Conservation (phyloP, 2,113 vertebrate species). For the Cnemophilus loriae region DNA sequence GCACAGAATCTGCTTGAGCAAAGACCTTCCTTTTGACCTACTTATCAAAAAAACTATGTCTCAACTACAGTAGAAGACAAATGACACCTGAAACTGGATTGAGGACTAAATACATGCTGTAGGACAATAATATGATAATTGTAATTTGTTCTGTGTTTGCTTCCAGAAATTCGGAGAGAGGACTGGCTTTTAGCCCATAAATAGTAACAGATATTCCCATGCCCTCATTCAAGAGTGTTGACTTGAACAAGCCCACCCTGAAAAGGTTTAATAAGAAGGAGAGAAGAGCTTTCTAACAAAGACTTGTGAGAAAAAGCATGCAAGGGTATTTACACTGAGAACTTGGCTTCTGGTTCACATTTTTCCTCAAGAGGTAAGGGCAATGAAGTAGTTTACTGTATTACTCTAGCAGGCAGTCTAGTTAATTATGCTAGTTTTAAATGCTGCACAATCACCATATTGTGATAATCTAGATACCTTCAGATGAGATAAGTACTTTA, state of each 20-base stretch:
- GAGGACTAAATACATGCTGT: neutral
- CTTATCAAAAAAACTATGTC: neutral
- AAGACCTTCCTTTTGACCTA: neutral
- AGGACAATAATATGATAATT: neutral
- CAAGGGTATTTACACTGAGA: neutral
- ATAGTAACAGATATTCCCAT: neutral
- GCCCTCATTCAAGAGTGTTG: neutral
- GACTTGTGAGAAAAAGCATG: neutral
- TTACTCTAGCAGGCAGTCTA: neutral
- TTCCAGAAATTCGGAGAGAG: neutral
- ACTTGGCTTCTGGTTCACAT: neutral
- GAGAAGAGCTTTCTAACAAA: neutral
- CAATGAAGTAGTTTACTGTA: neutral
- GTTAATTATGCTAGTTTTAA: neutral
- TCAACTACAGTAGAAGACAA: neutral
- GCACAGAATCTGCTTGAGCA: neutral
- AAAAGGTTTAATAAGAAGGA: neutral
- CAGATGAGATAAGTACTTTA: neutral
- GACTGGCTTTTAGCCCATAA: neutral
- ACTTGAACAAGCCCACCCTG: neutral
- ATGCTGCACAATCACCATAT: neutral
- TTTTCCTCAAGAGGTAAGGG: neutral
- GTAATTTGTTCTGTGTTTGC: neutral
- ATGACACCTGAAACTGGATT: neutral
- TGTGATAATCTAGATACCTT: neutral